A percentile compares a stretch with the other conserved stretches of the same genome.
phyloP scores from a whole-genome alignment of 2,888 invertebrate genomes.

The Drosophila ustulata region DNA sequence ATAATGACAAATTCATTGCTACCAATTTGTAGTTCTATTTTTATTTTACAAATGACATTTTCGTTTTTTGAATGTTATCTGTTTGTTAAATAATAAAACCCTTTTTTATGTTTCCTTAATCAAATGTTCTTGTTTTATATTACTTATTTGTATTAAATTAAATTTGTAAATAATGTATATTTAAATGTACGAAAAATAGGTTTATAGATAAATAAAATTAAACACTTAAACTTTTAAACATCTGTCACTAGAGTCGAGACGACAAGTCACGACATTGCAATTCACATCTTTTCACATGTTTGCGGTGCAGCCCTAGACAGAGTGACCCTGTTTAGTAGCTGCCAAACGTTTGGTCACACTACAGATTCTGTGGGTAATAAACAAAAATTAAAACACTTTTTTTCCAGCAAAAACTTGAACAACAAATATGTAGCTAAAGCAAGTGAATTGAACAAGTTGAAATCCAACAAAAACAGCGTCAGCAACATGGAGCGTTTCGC shows the following conservation, averaged over 20 bases:
- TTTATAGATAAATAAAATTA: no score
- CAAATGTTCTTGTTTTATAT: no score
- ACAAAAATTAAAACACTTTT: constrained; percentile 55
- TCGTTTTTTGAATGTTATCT: no score
- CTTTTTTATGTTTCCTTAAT: no score
- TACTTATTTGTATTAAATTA: no score
- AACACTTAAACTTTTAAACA: no score
- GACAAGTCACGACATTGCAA: background rate
- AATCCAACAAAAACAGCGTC: background rate
- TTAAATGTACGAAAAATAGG: no score
- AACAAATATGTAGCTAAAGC: constrained; percentile 47
- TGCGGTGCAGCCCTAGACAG: constrained; percentile 31
- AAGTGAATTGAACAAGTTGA: constrained; percentile 3
- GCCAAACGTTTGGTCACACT: constrained; percentile 35
- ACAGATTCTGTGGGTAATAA: constrained; percentile 51
- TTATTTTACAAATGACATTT: background rate
- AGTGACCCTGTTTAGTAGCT: constrained; percentile 13
- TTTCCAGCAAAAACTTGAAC: constrained; percentile 36
- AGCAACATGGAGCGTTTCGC: constrained; percentile 83
- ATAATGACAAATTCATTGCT: no score
- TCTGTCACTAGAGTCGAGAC: background rate
- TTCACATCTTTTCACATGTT: background rate
- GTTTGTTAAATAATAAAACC: no score
- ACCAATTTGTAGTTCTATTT: background rate
- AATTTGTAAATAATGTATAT: no score